Evolutionary conservation across 2,888 invertebrate species (phyloP).

Genomic region (Formica aserva): DNA sequence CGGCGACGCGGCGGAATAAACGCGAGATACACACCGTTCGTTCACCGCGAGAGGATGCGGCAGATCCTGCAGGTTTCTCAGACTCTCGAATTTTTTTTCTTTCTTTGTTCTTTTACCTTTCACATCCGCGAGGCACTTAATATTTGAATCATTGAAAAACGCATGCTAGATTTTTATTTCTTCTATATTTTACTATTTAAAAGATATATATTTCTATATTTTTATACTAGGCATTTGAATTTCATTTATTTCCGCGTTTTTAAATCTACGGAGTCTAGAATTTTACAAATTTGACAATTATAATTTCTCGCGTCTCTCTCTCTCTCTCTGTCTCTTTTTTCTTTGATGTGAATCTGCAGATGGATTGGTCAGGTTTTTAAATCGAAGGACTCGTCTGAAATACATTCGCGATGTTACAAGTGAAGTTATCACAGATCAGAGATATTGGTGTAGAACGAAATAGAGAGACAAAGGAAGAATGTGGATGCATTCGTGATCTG

Average conservation of each 20-base stretch:
- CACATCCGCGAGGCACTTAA: background rate
- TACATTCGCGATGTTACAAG: constrained; percentile 21
- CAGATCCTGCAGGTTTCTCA: background rate
- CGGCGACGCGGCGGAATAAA: constrained; percentile 20
- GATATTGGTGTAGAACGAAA: constrained; percentile 61
- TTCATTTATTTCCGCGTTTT: background rate
- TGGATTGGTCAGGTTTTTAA: background rate
- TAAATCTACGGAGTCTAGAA: background rate
- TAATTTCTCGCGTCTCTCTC: background rate
- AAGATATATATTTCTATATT: background rate
- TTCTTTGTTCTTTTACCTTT: background rate
- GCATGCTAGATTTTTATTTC: background rate
- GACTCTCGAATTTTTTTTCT: background rate
- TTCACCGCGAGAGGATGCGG: background rate
- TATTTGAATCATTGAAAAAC: background rate
- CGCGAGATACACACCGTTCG: constrained; percentile 10
- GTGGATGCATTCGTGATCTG: constrained; percentile 54
- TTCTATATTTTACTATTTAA: background rate
- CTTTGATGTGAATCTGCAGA: background rate
- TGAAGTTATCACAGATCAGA: constrained; percentile 60
- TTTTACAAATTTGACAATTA: background rate
- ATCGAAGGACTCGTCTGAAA: background rate
- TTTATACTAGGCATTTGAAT: background rate
- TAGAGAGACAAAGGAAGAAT: constrained; percentile 69
- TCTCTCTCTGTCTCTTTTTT: background rate